Evolutionary conservation across 1,140 invertebrate species (phyloP).

Genomic region (Tyrophagus putrescentiae): DNA sequence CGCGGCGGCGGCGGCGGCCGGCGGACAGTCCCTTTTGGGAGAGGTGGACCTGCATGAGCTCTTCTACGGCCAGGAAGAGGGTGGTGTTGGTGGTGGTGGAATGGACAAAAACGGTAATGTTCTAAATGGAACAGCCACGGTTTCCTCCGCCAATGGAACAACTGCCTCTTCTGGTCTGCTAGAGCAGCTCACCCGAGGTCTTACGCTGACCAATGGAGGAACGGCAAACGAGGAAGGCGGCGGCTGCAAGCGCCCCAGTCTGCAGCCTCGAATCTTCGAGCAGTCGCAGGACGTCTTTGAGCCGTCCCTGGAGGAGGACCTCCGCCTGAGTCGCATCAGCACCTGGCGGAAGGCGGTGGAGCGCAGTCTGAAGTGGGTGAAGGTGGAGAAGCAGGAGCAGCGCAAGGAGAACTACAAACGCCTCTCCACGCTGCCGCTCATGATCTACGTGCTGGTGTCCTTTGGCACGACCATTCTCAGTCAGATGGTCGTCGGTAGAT

Average conservation of each 20-base stretch:
- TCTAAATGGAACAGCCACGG: too few relatives aligned
- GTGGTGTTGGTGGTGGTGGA: too few relatives aligned
- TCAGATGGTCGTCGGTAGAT: background rate
- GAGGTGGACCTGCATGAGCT: too few relatives aligned
- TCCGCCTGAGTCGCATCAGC: background rate
- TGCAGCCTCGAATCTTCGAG: too few relatives aligned
- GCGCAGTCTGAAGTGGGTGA: conserved; percentile 18
- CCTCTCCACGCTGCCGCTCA: conserved; percentile 20
- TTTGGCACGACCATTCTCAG: conserved; percentile 20
- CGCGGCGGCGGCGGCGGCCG: too few relatives aligned
- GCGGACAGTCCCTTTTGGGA: too few relatives aligned
- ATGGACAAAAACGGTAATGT: too few relatives aligned
- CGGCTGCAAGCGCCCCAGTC: too few relatives aligned
- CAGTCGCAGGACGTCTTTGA: conserved; percentile 14
- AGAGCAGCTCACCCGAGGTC: background rate
- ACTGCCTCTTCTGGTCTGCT: background rate
- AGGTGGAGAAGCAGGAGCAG: conserved; percentile 11
- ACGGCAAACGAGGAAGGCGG: background rate
- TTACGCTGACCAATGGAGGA: background rate
- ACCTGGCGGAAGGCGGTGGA: conserved; percentile 19
- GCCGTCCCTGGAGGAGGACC: background rate
- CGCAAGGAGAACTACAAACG: conserved; percentile 15
- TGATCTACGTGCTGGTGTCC: conserved; percentile 20
- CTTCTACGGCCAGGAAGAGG: too few relatives aligned
- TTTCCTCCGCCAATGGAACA: too few relatives aligned